These are phyloP conservation scores for Eurytoma californica DNA, from an alignment of 2,888 invertebrate genomes.

Conservation along the genomic window DNA sequence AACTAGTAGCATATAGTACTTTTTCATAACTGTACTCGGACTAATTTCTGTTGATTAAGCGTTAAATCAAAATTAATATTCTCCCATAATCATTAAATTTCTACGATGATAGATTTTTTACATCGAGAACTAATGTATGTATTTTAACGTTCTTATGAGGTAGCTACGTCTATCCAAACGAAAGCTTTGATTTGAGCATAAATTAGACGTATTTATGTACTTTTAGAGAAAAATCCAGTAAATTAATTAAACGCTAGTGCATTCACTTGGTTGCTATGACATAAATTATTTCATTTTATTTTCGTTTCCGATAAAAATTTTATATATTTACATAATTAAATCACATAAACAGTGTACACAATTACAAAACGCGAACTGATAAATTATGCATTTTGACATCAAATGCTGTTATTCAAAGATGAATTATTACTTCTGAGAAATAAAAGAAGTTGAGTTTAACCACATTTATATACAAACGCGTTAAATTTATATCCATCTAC, in stretches of 20 bases:
- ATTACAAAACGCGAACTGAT: no score
- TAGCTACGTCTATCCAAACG: not conserved
- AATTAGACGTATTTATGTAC: slow-evolving; percentile 24
- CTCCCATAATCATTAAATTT: slow-evolving; percentile 2
- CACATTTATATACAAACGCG: no score
- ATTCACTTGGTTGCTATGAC: not conserved
- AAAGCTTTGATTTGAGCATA: slow-evolving; percentile 13
- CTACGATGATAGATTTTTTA: slow-evolving; percentile 1
- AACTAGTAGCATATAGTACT: not conserved
- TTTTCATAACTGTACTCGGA: not conserved
- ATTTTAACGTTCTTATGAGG: not conserved
- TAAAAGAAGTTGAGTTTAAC: no score
- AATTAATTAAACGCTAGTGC: slow-evolving; percentile 2
- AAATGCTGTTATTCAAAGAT: no score
- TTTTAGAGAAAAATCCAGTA: slow-evolving; percentile 11
- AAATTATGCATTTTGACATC: no score
- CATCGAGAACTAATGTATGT: not conserved
- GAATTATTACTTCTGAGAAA: no score
- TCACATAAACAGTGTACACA: no score
- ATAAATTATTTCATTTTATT: not conserved
- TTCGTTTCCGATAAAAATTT: no score
- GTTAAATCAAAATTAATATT: not conserved
- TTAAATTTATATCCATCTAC: no score
- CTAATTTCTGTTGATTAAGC: slow-evolving; percentile 12
- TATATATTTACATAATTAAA: no score